phyloP scores from a whole-genome alignment of 2,113 vertebrate species.

The Vulpes lagopus region DNA sequence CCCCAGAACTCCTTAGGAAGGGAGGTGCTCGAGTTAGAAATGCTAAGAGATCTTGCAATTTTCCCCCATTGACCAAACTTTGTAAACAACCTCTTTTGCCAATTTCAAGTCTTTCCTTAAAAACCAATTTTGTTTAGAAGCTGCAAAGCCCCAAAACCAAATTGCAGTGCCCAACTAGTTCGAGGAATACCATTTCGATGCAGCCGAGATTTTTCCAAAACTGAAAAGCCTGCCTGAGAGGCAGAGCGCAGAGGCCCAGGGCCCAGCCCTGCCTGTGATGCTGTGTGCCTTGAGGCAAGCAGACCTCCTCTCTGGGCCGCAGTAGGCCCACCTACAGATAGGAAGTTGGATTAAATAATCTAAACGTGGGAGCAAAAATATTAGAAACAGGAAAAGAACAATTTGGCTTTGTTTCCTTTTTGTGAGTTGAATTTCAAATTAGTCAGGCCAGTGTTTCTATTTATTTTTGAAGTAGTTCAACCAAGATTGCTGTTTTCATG shows the following conservation, averaged over 20 bases:
- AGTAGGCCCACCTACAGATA: conserved; percentile 58
- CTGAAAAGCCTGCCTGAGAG: neutral
- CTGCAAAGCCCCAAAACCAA: neutral
- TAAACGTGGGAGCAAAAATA: conserved; percentile 64
- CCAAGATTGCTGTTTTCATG: conserved; percentile 48
- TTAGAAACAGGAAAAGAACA: conserved; percentile 79
- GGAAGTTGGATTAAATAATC: conserved; percentile 71
- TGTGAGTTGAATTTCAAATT: conserved; percentile 71
- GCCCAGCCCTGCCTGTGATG: neutral
- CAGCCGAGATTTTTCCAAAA: neutral
- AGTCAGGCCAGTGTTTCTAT: conserved; percentile 55
- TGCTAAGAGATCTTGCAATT: neutral
- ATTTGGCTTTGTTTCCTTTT: conserved; percentile 74
- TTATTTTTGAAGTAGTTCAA: conserved; percentile 74
- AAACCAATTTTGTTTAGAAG: conserved; percentile 46
- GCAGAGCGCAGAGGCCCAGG: neutral
- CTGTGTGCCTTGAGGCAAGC: conserved; percentile 19
- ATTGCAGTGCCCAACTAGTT: neutral
- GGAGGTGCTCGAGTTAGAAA: neutral
- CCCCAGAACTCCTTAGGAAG: neutral
- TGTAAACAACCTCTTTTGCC: neutral
- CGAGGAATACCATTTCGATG: neutral
- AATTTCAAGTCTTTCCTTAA: conserved; percentile 58
- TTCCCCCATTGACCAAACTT: neutral
- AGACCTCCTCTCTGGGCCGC: conserved; percentile 42